Percentiles rank a stretch among this genome's conserved stretches.
Evolutionary conservation across 2,888 invertebrate species (phyloP).

Genomic region (Caenorhabditis doughertyi): DNA sequence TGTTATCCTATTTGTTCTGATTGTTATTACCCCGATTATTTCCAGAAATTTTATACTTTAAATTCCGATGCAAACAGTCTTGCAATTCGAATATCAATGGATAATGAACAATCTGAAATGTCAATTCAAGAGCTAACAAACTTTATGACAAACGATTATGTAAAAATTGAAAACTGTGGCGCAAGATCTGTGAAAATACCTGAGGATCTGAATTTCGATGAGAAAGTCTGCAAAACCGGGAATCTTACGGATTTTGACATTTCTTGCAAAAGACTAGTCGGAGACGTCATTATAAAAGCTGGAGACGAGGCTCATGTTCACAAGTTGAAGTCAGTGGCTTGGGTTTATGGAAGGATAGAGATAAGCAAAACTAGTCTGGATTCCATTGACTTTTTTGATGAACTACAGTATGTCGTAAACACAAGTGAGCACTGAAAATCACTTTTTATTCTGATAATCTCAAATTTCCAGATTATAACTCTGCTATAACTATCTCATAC

Average conservation of each 20-base stretch:
- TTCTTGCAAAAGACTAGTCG: neutral
- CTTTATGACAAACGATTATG: neutral
- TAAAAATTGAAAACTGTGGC: no score
- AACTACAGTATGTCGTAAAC: neutral
- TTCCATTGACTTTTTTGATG: neutral
- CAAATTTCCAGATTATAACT: no score
- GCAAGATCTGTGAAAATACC: no score
- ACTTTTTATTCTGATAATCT: no score
- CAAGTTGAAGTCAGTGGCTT: neutral
- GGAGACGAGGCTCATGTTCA: neutral
- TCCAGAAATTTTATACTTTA: no score
- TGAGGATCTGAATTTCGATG: no score
- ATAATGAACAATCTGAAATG: neutral
- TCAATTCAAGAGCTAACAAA: neutral
- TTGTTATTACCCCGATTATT: no score
- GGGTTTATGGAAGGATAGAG: slow-evolving; percentile 1
- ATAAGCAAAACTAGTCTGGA: neutral
- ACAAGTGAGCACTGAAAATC: no score
- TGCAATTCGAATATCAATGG: neutral
- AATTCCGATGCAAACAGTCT: no score
- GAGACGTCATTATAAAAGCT: neutral
- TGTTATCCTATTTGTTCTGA: no score
- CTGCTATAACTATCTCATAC: no score
- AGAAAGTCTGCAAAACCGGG: neutral
- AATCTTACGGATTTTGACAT: neutral